Conservation (phyloP, 1,140 invertebrate genomes). For the Ganaspis sp. region DNA sequence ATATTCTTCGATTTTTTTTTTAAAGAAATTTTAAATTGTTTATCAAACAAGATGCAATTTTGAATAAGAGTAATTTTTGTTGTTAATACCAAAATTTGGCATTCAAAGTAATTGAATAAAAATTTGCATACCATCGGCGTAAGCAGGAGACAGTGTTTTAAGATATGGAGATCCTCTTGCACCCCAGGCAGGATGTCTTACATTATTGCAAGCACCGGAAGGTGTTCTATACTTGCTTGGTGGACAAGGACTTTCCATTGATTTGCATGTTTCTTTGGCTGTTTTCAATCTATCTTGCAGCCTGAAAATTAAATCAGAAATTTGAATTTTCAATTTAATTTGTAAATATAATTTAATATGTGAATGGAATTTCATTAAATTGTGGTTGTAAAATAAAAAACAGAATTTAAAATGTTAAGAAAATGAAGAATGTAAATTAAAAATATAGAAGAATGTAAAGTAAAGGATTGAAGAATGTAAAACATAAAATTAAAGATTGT, state of each 20-base stretch:
- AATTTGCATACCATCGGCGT: constrained; percentile 85
- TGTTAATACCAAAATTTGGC: not conserved
- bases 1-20: too few relatives aligned
- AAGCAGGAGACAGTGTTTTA: constrained; percentile 86
- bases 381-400: too few relatives aligned
- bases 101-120: not conserved
- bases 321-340: not conserved
- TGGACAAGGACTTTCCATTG: constrained; percentile 78
- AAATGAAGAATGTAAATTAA: too few relatives aligned
- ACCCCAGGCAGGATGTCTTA: constrained; percentile 92
- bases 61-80: not conserved
- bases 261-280: constrained; percentile 57
- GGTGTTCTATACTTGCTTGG: constrained; percentile 88
- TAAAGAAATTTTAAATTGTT: too few relatives aligned
- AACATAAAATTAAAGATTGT: too few relatives aligned
- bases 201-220: constrained; percentile 96
- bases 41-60: not conserved
- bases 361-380: not conserved
- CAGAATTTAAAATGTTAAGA: too few relatives aligned
- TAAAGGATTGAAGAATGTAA: too few relatives aligned
- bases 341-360: not conserved
- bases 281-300: constrained; percentile 53
- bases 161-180: constrained; percentile 89
- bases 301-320: constrained; percentile 50
- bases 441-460: too few relatives aligned